Evolutionary conservation across 2,113 vertebrate genomes (phyloP), one percentile per base, ranked within the genome.

Genomic region (Enhydra lutris): DNA sequence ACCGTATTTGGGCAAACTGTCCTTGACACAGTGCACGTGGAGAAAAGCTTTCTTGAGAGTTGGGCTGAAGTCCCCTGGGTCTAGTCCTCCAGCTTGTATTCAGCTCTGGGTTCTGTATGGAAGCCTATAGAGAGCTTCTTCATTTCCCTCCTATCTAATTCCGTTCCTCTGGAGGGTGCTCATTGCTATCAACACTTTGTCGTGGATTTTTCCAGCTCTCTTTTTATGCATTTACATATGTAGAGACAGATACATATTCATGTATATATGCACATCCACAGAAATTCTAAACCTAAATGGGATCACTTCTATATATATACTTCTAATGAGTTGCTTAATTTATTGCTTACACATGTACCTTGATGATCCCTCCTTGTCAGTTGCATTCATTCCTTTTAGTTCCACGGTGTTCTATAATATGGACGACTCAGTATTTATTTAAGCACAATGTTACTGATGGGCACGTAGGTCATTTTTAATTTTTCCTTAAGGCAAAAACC

Each of bases 311-410:
- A 10, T 76, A 34, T 80, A 71, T 63, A 52, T 39, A 57, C 24
- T 76, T 92, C n/a, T 79, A 61, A 50, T 93, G 65, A 84, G 26
- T 71, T 96, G 15, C 15, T 93, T 92, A 87, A 91, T 74, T 23
- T 95, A 50, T 93, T 93, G 24, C 55, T 39, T 79, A 63, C n/a
- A 31, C 10, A 34, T 12, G 12, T 50, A 63, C 21, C 6, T 69
- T 93, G 15, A 21, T 55, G 45, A 76, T 93, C 4, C 6, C 82
- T 83, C 34, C 52, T 82, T 91, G 29, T 93, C 50, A 59, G 4
- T 9, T 71, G 10, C 29, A 11, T 57, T 94, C 8, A 59, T 88
- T 81, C 52, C 59, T 91, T 94, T n/a, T 52, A 39, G 21, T 13
- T 74, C 34, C 14, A n/a, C 8, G 20, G 36, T 91, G 23, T 80